These are phyloP conservation scores for Myrmecophaga tridactyla DNA, from an alignment of 2,113 vertebrate species.

Conservation along the genomic window DNA sequence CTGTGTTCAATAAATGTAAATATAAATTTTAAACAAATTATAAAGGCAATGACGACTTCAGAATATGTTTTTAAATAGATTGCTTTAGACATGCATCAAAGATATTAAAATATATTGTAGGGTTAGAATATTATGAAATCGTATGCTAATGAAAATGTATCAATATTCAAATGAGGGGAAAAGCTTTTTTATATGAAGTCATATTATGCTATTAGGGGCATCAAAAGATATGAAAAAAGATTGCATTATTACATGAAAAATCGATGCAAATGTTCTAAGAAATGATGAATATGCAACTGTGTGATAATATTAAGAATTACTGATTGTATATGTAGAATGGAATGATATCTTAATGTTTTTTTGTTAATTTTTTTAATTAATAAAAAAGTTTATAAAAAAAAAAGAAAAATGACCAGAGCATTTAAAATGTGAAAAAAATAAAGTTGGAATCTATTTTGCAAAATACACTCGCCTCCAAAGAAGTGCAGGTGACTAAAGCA, in stretches of 20 bases:
- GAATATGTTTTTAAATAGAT: not conserved
- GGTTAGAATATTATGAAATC: not conserved
- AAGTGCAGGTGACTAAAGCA: not conserved
- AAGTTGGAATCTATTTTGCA: not conserved
- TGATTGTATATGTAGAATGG: no score
- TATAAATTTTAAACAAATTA: not conserved
- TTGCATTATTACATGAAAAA: not conserved
- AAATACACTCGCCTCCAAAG: not conserved
- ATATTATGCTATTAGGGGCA: not conserved
- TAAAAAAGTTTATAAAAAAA: no score
- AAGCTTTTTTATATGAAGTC: not conserved
- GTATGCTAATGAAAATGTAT: not conserved
- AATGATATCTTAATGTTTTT: no score
- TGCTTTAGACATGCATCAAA: not conserved
- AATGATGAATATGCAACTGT: no score
- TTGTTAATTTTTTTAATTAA: no score
- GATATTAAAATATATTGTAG: not conserved
- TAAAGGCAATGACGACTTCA: not conserved
- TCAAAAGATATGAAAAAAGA: not conserved
- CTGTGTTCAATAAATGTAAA: not conserved
- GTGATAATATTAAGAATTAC: no score
- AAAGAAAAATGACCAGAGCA: not conserved
- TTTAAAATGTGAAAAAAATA: not conserved
- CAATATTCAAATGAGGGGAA: not conserved
- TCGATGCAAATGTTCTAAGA: no score